Base-by-base conservation (phyloP, 2,797 vertebrate genomes). In the Periophthalmus magnuspinnatus region DNA sequence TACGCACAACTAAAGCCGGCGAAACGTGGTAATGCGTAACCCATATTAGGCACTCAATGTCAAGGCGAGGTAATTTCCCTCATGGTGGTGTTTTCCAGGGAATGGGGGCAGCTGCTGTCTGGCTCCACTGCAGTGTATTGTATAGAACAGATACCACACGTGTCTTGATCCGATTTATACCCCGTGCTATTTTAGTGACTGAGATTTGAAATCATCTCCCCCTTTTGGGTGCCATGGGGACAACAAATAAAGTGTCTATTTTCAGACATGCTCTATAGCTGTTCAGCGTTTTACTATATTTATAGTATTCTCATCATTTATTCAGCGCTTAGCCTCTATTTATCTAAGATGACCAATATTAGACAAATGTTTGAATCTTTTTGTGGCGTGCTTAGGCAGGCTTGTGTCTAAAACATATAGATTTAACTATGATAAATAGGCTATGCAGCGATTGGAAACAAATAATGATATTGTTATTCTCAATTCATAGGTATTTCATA, bases 11-110 rank as follows among this genome's bases (percentile, higher is more conserved):
- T 32, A 21, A 1, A 16, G 32, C 14, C 11, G 58, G 36, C 2
- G 32, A 65, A 75, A 73, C 68, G 77, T 66, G 79, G 47, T 55
- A 16, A 52, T 52, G 8, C 22, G 2, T 58, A n/a, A 54, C 62
- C 61, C 60, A 65, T 68, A 71, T 67, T 74, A 48, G 64, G 79
- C 52, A 73, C 36, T 91, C 92, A 92, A 91, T 92, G 92, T 94
- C 92, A 93, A 86, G 86, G 84, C 87, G 85, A 89, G 88, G 86
- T 84, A 66, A 74, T 80, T 77, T 67, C 74, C 77, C 80, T 80
- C 83, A 72, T 78, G 85, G 77, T 80, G 76, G 79, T 88, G 80
- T 88, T 88, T 89, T 90, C 82, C 81, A 80, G 77, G 80, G 83
- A 82, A 70, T 65, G 79, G 68, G 68, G 78, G 79, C 72, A 77